These are phyloP conservation scores for Caracal caracal DNA, from an alignment of 2,113 vertebrate genomes.

Conservation along the genomic window DNA sequence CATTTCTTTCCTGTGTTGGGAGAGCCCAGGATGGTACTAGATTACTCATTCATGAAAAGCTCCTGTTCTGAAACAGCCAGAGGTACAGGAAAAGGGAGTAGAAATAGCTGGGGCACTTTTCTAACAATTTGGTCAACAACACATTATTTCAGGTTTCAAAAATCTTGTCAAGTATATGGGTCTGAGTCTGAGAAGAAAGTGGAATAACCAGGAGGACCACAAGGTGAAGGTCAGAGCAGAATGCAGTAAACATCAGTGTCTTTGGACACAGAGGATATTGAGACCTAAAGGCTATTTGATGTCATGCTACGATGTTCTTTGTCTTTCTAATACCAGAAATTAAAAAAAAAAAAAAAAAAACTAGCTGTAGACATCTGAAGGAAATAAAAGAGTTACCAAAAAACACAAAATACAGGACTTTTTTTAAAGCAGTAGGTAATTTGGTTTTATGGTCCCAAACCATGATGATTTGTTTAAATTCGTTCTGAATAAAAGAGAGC, in stretches of 20 bases:
- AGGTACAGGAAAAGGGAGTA: neutral
- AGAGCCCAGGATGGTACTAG: neutral
- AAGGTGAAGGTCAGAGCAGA: neutral
- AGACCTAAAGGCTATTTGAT: neutral
- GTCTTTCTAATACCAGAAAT: neutral
- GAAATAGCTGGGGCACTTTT: neutral
- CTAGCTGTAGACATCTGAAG: neutral
- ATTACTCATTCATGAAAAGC: neutral
- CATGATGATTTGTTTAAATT: conserved; percentile 1
- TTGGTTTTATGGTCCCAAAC: neutral
- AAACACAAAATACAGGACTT: neutral
- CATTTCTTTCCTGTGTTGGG: neutral
- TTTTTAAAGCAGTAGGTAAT: neutral
- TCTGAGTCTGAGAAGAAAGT: neutral
- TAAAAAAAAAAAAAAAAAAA: neutral
- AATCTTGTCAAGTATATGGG: neutral
- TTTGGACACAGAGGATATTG: neutral
- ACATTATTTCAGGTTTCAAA: neutral
- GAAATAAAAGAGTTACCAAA: neutral
- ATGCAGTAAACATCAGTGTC: neutral
- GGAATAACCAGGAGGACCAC: neutral
- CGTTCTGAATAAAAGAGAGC: neutral
- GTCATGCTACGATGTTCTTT: neutral
- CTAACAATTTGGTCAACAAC: neutral
- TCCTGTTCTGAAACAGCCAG: neutral